phyloP scores from a whole-genome alignment of 2,113 vertebrate species.

The Chionis minor region DNA sequence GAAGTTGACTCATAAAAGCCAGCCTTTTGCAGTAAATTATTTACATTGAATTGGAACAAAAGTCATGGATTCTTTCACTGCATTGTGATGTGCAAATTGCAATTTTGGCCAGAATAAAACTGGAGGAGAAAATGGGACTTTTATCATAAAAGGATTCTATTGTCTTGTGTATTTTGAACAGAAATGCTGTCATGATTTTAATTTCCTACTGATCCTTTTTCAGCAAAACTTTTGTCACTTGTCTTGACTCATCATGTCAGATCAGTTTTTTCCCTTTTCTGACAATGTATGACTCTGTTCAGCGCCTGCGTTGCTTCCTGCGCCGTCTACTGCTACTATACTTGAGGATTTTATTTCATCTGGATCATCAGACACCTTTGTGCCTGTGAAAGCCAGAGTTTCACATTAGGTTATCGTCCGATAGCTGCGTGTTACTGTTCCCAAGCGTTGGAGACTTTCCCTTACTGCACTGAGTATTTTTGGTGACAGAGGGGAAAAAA shows the following conservation, averaged over 20 bases:
- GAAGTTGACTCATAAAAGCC: conserved; percentile 30
- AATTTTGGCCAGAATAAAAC: conserved; percentile 39
- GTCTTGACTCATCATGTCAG: conserved; percentile 34
- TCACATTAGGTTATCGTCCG: conserved; percentile 36
- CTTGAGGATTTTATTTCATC: conserved; percentile 60
- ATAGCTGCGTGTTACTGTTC: not conserved
- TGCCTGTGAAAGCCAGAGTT: conserved; percentile 52
- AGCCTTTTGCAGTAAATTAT: conserved; percentile 23
- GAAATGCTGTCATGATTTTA: conserved; percentile 58
- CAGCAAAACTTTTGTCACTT: conserved; percentile 54
- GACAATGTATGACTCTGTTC: conserved; percentile 60
- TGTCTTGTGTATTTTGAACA: conserved; percentile 42
- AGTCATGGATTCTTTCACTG: conserved; percentile 22
- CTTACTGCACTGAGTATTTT: not conserved
- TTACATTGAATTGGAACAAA: conserved; percentile 26
- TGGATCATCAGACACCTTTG: conserved; percentile 56
- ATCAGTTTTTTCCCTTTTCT: conserved; percentile 33
- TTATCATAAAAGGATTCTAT: conserved; percentile 58
- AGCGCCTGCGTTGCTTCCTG: conserved; percentile 33
- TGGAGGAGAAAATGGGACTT: conserved; percentile 30
- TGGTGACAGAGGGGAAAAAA: not conserved
- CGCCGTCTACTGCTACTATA: conserved; percentile 16
- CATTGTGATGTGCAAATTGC: conserved; percentile 49
- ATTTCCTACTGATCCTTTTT: conserved; percentile 56
- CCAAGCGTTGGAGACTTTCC: not conserved